Base-by-base conservation (phyloP, 1,140 invertebrate genomes). In the Holotrichia oblita region DNA sequence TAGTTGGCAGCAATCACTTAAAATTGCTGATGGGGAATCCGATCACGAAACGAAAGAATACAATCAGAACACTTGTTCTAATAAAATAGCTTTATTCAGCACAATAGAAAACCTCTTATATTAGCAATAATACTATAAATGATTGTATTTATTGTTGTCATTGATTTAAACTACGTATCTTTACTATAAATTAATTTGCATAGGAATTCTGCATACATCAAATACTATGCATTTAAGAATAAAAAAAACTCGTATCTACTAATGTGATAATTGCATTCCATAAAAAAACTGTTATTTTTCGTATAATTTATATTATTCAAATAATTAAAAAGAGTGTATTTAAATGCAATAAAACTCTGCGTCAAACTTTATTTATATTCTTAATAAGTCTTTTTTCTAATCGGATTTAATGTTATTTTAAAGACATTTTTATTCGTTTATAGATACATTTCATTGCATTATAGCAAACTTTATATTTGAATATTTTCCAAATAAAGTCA, bases 241-340 rank as follows among this genome's bases (percentile, higher is more conserved):
- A 9, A 10, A 14, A 22, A 69, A 22, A 69, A 69, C 24, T 20
- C 24, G 22, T 22, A 24, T 10, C 3, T 27, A 69, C 9, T 27
- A 3, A 27, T 69, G 61, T 69, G 61, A 69, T 27, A 27, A 27
- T 27, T 27, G 61, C 61, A 69, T 69, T 69, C 61, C 61, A 69
- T 69, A 2, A 17, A 55, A 48, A n/a, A 48, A 48, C 3, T 48
- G n/a, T 3, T 14, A n/a, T n/a, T n/a, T n/a, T n/a, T n/a, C n/a
- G n/a, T n/a, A n/a, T n/a, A n/a, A n/a, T n/a, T n/a, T n/a, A n/a
- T n/a, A n/a, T n/a, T n/a, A n/a, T n/a, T 64, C 10, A 64, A 6
- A 22, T 64, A 20, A 64, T 64, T 22, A 20, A 24, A 12, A 48
- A 64, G 17, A 6, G 22, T 6, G 9, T 64, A 20, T n/a, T n/a